phyloP scores from a whole-genome alignment of 2,888 invertebrate species.

The Gortyna flavago region DNA sequence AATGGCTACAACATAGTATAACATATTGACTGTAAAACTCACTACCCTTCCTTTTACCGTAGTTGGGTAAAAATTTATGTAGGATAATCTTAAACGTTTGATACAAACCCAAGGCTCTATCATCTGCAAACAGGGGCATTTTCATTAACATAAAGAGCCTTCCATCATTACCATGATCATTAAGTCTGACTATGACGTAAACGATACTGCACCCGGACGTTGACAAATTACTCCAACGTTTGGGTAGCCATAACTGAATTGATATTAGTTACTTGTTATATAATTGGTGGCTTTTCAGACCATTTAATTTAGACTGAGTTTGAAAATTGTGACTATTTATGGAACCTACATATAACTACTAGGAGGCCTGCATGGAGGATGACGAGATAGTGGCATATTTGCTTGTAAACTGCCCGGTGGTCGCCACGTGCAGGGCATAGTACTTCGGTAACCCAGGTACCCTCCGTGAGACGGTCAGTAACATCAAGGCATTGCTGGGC shows the following conservation, averaged over 20 bases:
- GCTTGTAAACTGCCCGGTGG: neutral
- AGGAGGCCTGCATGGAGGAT: neutral
- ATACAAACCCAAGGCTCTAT: slow-evolving; percentile 1
- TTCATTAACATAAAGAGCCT: slow-evolving; percentile 62
- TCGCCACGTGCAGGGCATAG: neutral
- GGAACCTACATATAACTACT: neutral
- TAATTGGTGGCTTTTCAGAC: neutral
- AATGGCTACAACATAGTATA: no score
- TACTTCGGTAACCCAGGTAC: no score
- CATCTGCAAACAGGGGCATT: slow-evolving; percentile 24
- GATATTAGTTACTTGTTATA: slow-evolving; percentile 40
- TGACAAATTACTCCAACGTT: slow-evolving; percentile 57
- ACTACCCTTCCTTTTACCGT: neutral
- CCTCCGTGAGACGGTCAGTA: neutral
- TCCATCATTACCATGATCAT: slow-evolving; percentile 61
- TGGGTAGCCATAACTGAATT: slow-evolving; percentile 47
- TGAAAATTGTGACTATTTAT: neutral
- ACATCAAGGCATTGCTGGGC: neutral
- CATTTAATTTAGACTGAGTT: slow-evolving; percentile 2
- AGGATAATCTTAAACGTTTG: neutral
- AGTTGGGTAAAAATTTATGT: neutral
- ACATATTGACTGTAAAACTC: neutral
- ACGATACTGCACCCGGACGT: slow-evolving; percentile 55
- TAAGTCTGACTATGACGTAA: slow-evolving; percentile 51
- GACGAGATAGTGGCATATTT: neutral